Base-by-base conservation (phyloP, 2,888 invertebrate genomes). In the Orthosia incerta region DNA sequence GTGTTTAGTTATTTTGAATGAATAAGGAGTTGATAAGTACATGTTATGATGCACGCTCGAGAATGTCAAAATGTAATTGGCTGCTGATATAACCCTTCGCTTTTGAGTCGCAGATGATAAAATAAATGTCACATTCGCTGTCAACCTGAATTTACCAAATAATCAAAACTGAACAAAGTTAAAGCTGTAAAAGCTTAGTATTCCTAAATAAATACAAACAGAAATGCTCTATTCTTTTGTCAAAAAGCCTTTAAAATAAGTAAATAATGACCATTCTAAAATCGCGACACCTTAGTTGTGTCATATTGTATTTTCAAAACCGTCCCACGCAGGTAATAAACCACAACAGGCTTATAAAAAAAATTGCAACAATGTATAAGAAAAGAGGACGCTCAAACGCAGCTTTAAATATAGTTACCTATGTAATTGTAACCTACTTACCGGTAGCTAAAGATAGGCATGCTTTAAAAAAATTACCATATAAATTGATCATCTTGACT, bases 1-100 rank as follows among this genome's bases (percentile, higher is more conserved):
- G 53, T 61, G 77, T 85, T 85, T 83, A 77, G 83, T 76, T 76
- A 79, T 82, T 71, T 77, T 67, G 72, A 76, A 83, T 73, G 76
- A 81, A 85, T 85, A 78, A 81, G 66, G 67, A 69, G 65, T 63
- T 74, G 68, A 70, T 78, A 82, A 83, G 62, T 78, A 63, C 64
- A 80, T 75, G 77, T 71, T 68, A 57, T 69, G 64, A 71, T 71
- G 63, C 65, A 53, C 61, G 63, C 60, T 60, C 23, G 45, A 63
- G 62, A 74, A 83, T 83, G 74, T 79, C 83, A 85, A 74, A 70
- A 64, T 72, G 26, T 67, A 69, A 81, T 74, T 78, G 71, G 68
- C 56, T 71, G 64, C 53, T 68, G 83, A 62, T 68, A 69, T 66
- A 71, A 72, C 61, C 50, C 50, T 39, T 48, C 53, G 18, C 23